A percentile compares a stretch with the other conserved stretches of the same genome.
These are phyloP conservation scores for Oryzias melastigma DNA, from an alignment of 2,113 vertebrate genomes.

Conservation along the genomic window DNA sequence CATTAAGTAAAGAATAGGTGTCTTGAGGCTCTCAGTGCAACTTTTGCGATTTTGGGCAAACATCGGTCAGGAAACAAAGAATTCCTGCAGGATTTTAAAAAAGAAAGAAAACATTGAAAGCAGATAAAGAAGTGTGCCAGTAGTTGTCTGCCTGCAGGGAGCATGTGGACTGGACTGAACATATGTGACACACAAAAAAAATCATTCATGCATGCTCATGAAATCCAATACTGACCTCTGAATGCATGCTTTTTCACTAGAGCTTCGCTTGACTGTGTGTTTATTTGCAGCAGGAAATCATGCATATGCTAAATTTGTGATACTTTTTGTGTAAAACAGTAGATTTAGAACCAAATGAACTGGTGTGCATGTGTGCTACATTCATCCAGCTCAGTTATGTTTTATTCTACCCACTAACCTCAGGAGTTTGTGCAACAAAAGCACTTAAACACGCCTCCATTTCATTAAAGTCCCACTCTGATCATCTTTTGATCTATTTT, in stretches of 20 bases:
- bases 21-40: background rate
- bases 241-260: conserved; percentile 40
- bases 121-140: conserved; percentile 36
- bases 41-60: conserved; percentile 8
- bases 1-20: background rate
- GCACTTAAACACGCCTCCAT: conserved; percentile 42
- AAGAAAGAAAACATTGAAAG: conserved; percentile 29
- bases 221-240: conserved; percentile 27
- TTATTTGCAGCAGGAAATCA: conserved; percentile 1
- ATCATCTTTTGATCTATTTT: too few species aligned
- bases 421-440: conserved; percentile 63
- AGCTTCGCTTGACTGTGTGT: conserved; percentile 43
- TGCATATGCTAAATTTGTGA: background rate
- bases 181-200: conserved; percentile 29
- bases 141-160: conserved; percentile 23
- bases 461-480: conserved; percentile 59
- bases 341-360: background rate
- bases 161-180: conserved; percentile 9
- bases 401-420: conserved; percentile 42
- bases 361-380: background rate
- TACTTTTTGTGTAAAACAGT: too few species aligned
- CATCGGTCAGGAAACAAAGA: background rate
- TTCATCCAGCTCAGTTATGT: conserved; percentile 1
- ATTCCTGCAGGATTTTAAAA: conserved; percentile 40
- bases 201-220: conserved; percentile 27